Conservation (phyloP, 2,888 invertebrate species). For the Coremacera marginata region DNA sequence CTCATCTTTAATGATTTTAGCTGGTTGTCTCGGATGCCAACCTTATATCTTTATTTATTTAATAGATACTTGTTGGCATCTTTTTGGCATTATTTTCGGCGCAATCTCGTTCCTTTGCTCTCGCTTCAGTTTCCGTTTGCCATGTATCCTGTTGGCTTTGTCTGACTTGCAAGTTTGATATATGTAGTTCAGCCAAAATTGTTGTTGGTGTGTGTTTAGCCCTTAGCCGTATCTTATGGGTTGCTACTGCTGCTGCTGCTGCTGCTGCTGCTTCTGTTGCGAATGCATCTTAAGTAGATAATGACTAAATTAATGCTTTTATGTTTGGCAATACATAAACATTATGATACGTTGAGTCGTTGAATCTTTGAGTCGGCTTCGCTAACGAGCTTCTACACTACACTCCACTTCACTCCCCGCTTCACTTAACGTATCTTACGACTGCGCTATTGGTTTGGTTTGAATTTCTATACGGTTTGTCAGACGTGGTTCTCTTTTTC, state of each 20-base stretch:
- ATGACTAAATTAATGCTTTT: slow-evolving; percentile 70
- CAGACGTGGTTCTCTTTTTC: not conserved
- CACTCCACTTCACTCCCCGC: not conserved
- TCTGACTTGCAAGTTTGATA: not conserved
- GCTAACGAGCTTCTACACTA: not conserved
- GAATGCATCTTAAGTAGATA: slow-evolving; percentile 68
- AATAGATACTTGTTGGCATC: not conserved
- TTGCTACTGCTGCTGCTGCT: slow-evolving; percentile 39
- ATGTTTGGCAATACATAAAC: slow-evolving; percentile 68
- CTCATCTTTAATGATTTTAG: not conserved
- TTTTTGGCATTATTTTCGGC: not conserved
- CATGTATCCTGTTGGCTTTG: not conserved
- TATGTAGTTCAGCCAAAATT: not conserved
- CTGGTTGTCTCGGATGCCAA: not conserved
- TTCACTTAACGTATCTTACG: not conserved
- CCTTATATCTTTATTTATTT: slow-evolving; percentile 4
- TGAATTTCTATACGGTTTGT: not conserved
- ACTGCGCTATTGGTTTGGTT: not conserved
- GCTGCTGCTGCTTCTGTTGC: slow-evolving; percentile 41
- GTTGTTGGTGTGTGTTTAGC: slow-evolving; percentile 41
- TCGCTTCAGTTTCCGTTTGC: not conserved
- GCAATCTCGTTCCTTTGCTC: not conserved
- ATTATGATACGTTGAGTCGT: slow-evolving; percentile 65
- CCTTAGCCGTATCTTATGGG: slow-evolving; percentile 44
- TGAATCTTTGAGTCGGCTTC: slow-evolving; percentile 31